Base-by-base conservation (phyloP, 2,113 vertebrate species). In the Anser brachyrhynchus region DNA sequence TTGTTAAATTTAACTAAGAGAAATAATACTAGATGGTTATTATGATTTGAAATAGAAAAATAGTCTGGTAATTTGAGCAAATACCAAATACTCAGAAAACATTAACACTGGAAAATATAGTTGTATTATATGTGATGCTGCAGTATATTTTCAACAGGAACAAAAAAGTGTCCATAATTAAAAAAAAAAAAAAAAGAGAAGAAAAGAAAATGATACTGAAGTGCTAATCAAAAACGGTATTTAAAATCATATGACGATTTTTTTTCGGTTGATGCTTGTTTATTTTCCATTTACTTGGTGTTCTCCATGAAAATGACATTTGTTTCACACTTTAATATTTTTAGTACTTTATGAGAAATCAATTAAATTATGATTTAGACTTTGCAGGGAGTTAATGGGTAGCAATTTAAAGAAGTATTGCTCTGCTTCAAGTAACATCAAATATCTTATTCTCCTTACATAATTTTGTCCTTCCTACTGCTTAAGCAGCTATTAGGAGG, bases 321-420 rank as follows among this genome's bases (percentile, higher is more conserved):
- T 91, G 8, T 22, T 89, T 94, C 74, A 78, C 64, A 18, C 31
- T 79, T 70, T 43, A 79, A 23, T 93, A 78, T 89, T 66, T 82
- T 94, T 65, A 81, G 85, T 87, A n/a, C 19, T 87, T 59, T 92
- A 90, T 51, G 75, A 87, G 43, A 70, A 69, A 73, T 92, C 59
- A 71, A 94, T 95, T 96, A 94, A 94, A 85, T 55, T 70, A 77
- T 80, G 37, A 94, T 90, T 75, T 92, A 86, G 70, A 74, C 73
- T 74, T 96, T 62, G 71, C 67, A 88, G 88, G 94, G 87, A 91
- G 76, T 71, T 96, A 96, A 97, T 92, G 71, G 82, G 92, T 84
- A 67, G 49, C 58, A 94, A 90, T 94, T 95, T 90, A 93, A 96
- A 73, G 26, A 81, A 46, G 44, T 31, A 65, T 51, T 85, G 6